Conservation (phyloP, 2,797 vertebrate genomes). For the Nasua narica region DNA sequence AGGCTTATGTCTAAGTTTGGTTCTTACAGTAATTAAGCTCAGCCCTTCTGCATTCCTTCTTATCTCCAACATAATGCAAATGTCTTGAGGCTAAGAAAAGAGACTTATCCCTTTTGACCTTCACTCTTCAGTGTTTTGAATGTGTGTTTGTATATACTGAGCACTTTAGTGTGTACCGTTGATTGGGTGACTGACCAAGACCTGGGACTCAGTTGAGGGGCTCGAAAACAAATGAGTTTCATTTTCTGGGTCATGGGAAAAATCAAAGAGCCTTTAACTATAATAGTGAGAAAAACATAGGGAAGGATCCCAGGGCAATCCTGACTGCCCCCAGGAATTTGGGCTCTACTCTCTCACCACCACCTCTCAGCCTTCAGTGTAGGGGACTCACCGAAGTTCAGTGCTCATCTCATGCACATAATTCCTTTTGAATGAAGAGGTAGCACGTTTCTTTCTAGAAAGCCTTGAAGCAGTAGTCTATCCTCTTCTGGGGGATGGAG, state of each 20-base stretch:
- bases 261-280: neutral
- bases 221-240: neutral
- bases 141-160: neutral
- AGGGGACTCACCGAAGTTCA: neutral
- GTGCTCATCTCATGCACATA: neutral
- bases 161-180: neutral
- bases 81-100: neutral
- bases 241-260: neutral
- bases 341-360: neutral
- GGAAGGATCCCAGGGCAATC: too few relatives aligned
- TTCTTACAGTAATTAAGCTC: neutral
- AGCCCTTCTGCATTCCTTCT: neutral
- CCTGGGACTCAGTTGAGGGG: rapidly evolving
- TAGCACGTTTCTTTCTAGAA: neutral
- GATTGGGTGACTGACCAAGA: neutral
- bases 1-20: neutral
- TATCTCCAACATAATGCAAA: neutral
- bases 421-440: neutral
- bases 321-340: neutral
- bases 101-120: neutral
- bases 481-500: neutral
- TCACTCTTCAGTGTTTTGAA: neutral
- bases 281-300: neutral
- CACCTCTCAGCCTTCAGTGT: neutral
- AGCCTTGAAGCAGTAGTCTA: neutral